phyloP scores from a whole-genome alignment of 2,797 vertebrate species.

The Aselliscus stoliczkanus region DNA sequence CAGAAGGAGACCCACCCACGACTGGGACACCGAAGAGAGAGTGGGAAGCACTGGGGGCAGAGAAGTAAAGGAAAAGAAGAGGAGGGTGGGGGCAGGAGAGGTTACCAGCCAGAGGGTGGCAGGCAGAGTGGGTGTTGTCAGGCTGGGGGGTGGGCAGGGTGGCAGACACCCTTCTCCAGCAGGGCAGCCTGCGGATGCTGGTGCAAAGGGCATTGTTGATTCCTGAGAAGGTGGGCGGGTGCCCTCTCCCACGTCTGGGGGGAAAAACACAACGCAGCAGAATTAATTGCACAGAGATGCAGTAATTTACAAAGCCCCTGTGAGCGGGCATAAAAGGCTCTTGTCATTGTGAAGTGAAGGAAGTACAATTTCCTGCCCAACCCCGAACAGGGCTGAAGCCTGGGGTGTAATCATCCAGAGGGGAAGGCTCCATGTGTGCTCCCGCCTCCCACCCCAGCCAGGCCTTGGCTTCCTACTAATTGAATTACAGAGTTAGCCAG shows the following conservation, averaged over 20 bases:
- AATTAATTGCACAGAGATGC: constrained; percentile 75
- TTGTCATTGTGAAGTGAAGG: constrained; percentile 74
- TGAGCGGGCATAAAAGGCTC: constrained; percentile 70
- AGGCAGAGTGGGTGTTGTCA: background rate
- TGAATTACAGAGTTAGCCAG: constrained; percentile 74
- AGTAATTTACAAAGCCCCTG: constrained; percentile 71
- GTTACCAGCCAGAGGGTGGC: background rate
- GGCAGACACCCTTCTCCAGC: background rate
- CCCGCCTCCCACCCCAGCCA: constrained; percentile 32
- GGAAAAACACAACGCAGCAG: constrained; percentile 48
- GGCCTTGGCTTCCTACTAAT: constrained; percentile 69
- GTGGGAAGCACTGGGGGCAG: background rate
- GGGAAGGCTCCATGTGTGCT: constrained; percentile 41
- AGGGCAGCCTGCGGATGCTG: background rate
- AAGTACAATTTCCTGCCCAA: constrained; percentile 76
- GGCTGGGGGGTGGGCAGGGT: background rate
- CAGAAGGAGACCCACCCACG: background rate
- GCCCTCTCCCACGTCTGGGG: background rate
- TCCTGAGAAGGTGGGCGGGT: constrained; percentile 28
- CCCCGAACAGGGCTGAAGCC: constrained; percentile 63
- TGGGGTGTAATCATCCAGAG: constrained; percentile 67
- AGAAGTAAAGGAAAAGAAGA: background rate
- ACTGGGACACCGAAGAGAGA: background rate
- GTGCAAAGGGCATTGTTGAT: background rate
- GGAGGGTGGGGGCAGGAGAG: background rate